Percentiles rank a stretch among this genome's conserved stretches.
These are phyloP conservation scores for Euleptes europaea DNA, from an alignment of 2,113 vertebrate genomes.

Conservation along the genomic window DNA sequence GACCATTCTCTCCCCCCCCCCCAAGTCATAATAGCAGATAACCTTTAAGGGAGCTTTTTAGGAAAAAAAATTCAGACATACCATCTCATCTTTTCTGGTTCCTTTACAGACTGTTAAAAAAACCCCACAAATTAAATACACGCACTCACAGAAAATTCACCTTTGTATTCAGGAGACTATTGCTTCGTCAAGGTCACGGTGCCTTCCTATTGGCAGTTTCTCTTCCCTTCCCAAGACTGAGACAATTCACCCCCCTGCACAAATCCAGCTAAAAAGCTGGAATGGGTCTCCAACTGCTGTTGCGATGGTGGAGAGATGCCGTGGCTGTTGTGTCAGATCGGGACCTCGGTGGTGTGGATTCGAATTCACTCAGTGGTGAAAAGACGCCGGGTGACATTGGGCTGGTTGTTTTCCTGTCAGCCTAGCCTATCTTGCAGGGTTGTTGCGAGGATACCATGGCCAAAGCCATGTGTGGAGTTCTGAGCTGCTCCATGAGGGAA, in stretches of 20 bases:
- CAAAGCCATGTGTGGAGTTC: too few relatives aligned
- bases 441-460: too few relatives aligned
- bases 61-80: slow-evolving; percentile 28
- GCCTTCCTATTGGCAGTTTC: not conserved
- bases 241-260: not conserved
- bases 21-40: slow-evolving; percentile 47
- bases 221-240: not conserved
- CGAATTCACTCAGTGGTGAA: too few relatives aligned
- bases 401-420: too few relatives aligned
- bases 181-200: slow-evolving; percentile 60
- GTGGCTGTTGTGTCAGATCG: too few relatives aligned
- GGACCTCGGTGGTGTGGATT: too few relatives aligned
- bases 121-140: not conserved
- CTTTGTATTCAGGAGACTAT: slow-evolving; percentile 45
- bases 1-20: slow-evolving; percentile 55
- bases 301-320: not conserved
- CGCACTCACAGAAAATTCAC: not conserved
- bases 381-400: too few relatives aligned
- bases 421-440: too few relatives aligned
- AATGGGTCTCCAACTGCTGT: not conserved
- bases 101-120: not conserved
- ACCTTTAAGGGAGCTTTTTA: slow-evolving; percentile 49
- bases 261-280: not conserved
- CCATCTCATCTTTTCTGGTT: slow-evolving; percentile 4
- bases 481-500: too few relatives aligned